These are phyloP conservation scores for Guaruba guarouba DNA, from an alignment of 2,113 vertebrate species.

Conservation along the genomic window DNA sequence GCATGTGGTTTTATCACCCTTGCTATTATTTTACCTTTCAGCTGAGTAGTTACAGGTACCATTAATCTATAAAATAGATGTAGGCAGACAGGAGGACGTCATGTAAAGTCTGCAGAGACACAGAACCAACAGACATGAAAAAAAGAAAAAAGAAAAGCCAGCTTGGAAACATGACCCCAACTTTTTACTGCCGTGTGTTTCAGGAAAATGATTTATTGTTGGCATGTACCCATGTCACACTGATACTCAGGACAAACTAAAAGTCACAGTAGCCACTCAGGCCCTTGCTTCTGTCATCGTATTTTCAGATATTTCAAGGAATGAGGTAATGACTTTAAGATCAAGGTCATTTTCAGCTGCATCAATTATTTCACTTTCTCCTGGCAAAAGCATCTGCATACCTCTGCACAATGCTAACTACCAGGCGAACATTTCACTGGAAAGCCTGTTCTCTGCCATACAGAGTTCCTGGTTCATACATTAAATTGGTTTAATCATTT, in stretches of 20 bases:
- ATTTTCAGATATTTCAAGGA: conserved; percentile 75
- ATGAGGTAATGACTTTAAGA: conserved; percentile 77
- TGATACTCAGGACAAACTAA: conserved; percentile 59
- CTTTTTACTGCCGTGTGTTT: conserved; percentile 23
- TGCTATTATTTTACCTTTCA: conserved; percentile 57
- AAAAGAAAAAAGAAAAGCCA: not conserved
- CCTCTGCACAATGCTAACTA: conserved; percentile 68
- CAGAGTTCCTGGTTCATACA: conserved; percentile 66
- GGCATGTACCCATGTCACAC: conserved; percentile 64
- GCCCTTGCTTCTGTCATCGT: conserved; percentile 69
- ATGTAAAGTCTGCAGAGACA: conserved; percentile 47
- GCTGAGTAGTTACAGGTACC: conserved; percentile 53
- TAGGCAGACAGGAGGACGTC: conserved; percentile 46
- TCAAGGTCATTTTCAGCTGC: conserved; percentile 75
- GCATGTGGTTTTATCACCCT: conserved; percentile 11
- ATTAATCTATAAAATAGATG: conserved; percentile 66
- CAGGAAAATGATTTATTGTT: conserved; percentile 55
- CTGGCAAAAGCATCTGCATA: conserved; percentile 73
- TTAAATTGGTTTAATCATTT: conserved; percentile 75
- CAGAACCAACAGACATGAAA: conserved; percentile 8
- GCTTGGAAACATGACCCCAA: conserved; percentile 69
- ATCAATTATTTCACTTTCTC: conserved; percentile 78
- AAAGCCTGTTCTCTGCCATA: conserved; percentile 66
- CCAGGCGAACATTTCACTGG: conserved; percentile 55
- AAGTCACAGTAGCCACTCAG: conserved; percentile 68